Evolutionary conservation across 2,888 invertebrate genomes (phyloP), one percentile per base, ranked within the genome.

Genomic region (Folsomia candida): DNA sequence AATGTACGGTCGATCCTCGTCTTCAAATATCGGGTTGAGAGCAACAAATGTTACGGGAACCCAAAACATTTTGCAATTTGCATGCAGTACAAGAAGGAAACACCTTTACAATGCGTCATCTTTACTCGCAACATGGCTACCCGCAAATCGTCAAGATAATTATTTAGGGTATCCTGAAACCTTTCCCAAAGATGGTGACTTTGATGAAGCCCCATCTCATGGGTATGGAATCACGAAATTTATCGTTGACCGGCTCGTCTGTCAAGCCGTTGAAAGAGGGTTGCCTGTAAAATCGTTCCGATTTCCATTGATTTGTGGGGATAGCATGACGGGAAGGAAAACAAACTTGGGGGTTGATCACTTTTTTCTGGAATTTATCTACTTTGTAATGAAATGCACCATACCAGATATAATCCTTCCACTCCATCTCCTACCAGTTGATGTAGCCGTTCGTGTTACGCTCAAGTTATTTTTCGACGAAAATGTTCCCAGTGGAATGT

Each of bases 191-290:
- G n/a, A 51, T 2, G 29, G 20, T 2, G 69, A 60, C 1, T 29
- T 63, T 11, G 71, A 73, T 11, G 26, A 69, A 2, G 14, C 70
- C n/a, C 64, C 74, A 1, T 71, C 69, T 6, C 64, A 64, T 27
- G 77, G 76, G 6, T 76, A 77, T 54, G 67, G 71, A 1, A 28
- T 74, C 9, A 69, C 74, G 14, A 76, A 74, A 63, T 75, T 78
- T 29, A 65, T 78, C 28, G 68, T 72, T 20, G 78, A 78, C 27
- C 54, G 57, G 51, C 65, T 76, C 4, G 58, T 72, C 2, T 24
- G 62, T 18, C 71, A 75, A 51, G 76, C 72, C 0, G 18, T 64
- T 4, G 51, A 69, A 14, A 63, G 75, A 20, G 78, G 78, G 4
- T 70, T 78, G 27, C 76, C 78, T 2, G 24, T 66, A 24, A 69